Percentiles rank a stretch among this genome's conserved stretches.
These are phyloP conservation scores for Aurelia sp. DNA, from an alignment of 30 jellyfish, hydroid and myxozoan species.

Conservation along the genomic window DNA sequence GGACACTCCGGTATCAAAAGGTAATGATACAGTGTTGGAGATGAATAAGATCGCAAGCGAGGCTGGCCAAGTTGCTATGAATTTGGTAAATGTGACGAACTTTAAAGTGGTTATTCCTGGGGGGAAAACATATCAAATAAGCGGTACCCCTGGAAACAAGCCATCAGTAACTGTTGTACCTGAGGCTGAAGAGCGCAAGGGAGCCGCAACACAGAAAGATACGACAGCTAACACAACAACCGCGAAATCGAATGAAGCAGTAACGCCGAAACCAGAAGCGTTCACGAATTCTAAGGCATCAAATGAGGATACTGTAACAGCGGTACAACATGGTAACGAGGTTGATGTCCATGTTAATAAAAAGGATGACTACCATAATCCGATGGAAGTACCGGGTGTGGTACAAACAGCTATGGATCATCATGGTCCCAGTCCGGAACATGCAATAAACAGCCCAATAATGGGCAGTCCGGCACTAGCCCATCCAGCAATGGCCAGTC, in stretches of 20 bases:
- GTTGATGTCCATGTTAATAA: slow-evolving; percentile 57
- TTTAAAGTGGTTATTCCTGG: slow-evolving; percentile 91
- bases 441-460: slow-evolving; percentile 1
- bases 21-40: slow-evolving; percentile 74
- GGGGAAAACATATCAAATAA: slow-evolving; percentile 74
- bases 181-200: slow-evolving; percentile 9
- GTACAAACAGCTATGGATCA: slow-evolving; percentile 53
- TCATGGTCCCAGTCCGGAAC: slow-evolving; percentile 4
- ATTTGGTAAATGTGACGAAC: slow-evolving; percentile 75
- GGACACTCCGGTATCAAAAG: slow-evolving; percentile 8
- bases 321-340: slow-evolving; percentile 43
- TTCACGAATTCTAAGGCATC: background rate
- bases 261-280: background rate
- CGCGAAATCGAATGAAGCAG: slow-evolving; percentile 5
- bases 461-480: slow-evolving; percentile 23
- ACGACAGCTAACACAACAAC: slow-evolving; percentile 19
- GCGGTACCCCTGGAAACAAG: slow-evolving; percentile 67
- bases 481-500: slow-evolving; percentile 29
- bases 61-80: slow-evolving; percentile 79
- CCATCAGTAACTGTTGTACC: slow-evolving; percentile 74
- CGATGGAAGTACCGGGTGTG: slow-evolving; percentile 25
- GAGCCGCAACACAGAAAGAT: slow-evolving; percentile 14
- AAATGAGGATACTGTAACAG: slow-evolving; percentile 28
- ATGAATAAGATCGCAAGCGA: slow-evolving; percentile 68
- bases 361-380: slow-evolving; percentile 1